Percentiles rank a stretch among this genome's conserved stretches.
Conservation (phyloP, 2,888 invertebrate species). For the Mythimna lalbum region DNA sequence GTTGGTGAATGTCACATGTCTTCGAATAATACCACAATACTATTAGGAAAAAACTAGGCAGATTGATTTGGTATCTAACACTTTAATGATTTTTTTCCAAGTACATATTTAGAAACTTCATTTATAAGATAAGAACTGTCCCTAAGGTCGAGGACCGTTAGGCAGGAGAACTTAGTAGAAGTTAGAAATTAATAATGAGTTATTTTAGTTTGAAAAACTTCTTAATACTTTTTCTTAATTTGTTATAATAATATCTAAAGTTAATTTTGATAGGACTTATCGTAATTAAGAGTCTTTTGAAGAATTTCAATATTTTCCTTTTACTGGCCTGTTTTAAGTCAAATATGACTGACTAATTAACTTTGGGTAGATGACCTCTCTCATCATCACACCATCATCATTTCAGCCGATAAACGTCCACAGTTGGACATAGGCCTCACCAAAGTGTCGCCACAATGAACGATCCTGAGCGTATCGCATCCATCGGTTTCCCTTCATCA, state of each 20-base stretch:
- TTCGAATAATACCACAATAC: too few relatives aligned
- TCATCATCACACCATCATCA: too few relatives aligned
- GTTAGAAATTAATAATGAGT: not conserved
- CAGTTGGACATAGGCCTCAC: too few relatives aligned
- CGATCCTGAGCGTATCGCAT: too few relatives aligned
- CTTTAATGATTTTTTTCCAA: too few relatives aligned
- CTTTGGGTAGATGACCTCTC: not conserved
- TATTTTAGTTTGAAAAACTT: conserved; percentile 26
- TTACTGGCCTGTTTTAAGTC: not conserved
- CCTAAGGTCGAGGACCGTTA: not conserved
- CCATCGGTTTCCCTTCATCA: too few relatives aligned
- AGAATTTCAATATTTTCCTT: not conserved
- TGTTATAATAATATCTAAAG: conserved; percentile 7
- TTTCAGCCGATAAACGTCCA: too few relatives aligned
- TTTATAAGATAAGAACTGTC: not conserved
- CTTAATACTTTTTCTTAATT: conserved; percentile 5
- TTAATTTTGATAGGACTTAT: not conserved
- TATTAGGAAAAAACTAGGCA: too few relatives aligned
- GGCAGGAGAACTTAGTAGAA: not conserved
- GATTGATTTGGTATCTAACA: too few relatives aligned
- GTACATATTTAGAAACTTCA: not conserved
- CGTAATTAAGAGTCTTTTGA: conserved; percentile 1
- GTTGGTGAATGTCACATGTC: too few relatives aligned
- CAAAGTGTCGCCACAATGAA: too few relatives aligned
- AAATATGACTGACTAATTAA: too few relatives aligned